Percentiles rank a stretch among this genome's conserved stretches.
Evolutionary conservation across 2,113 vertebrate species (phyloP).

Genomic region (Rattus rattus): DNA sequence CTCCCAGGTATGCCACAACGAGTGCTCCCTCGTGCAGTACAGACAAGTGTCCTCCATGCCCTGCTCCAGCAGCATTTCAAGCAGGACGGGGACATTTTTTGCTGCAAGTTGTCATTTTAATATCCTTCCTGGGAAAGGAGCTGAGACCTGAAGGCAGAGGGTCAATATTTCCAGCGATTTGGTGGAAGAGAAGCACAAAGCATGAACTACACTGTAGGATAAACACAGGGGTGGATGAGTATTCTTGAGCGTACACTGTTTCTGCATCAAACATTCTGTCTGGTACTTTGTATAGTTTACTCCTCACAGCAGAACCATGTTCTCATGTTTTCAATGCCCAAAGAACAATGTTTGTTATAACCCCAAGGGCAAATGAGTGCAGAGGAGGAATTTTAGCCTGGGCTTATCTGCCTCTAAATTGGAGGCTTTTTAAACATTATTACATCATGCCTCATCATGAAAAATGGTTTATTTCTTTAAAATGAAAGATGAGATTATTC

Average conservation of each 20-base stretch:
- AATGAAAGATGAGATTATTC: background rate
- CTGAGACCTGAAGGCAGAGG: background rate
- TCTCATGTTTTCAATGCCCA: background rate
- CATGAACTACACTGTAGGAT: background rate
- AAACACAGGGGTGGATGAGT: background rate
- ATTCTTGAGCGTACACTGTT: background rate
- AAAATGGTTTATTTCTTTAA: background rate
- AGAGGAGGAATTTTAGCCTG: background rate
- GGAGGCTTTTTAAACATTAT: slow-evolving; percentile 10
- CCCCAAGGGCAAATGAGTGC: background rate
- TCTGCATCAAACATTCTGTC: background rate
- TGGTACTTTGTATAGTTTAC: background rate
- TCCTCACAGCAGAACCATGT: background rate
- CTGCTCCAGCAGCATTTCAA: background rate
- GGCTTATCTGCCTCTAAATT: slow-evolving; percentile 21
- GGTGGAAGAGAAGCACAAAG: background rate
- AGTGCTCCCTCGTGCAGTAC: background rate
- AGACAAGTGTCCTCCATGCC: background rate
- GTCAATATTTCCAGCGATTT: background rate
- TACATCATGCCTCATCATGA: background rate
- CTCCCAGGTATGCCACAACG: background rate
- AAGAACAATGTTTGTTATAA: background rate
- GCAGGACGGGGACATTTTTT: background rate
- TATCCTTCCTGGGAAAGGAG: background rate
- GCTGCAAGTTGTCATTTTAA: background rate